Evolutionary conservation across 35 echinoderm and acorn worm genomes (phyloP).

Genomic region (Patiria miniata): DNA sequence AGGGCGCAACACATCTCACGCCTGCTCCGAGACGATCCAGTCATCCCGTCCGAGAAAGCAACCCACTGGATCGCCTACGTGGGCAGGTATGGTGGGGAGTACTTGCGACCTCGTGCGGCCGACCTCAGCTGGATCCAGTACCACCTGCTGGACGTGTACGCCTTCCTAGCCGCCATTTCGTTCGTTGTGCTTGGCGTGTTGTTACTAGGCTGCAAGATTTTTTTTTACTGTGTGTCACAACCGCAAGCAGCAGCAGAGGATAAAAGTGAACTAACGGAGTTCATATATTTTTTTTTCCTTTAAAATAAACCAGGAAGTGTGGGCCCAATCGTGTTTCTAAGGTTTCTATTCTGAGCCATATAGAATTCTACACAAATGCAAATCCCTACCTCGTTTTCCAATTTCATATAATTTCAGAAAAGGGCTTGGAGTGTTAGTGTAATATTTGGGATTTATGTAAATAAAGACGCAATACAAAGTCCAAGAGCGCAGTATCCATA

Average conservation of each 20-base stretch:
- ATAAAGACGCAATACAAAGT: too few relatives aligned
- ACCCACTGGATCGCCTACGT: conserved; percentile 53
- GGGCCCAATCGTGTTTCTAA: too few relatives aligned
- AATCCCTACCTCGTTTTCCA: too few relatives aligned
- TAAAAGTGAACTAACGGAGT: too few relatives aligned
- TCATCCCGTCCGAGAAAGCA: conserved; percentile 32
- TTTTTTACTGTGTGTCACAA: background rate
- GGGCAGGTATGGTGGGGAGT: conserved; percentile 30
- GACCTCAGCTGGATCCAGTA: conserved; percentile 14
- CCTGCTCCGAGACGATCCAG: conserved; percentile 31
- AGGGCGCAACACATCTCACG: conserved; percentile 36
- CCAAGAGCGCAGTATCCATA: too few relatives aligned
- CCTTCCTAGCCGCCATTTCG: conserved; percentile 9
- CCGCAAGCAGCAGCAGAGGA: background rate
- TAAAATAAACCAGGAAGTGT: too few relatives aligned
- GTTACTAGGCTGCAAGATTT: background rate
- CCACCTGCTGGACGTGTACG: conserved; percentile 26
- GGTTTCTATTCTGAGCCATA: too few relatives aligned
- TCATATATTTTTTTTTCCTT: too few relatives aligned
- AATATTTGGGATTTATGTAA: too few relatives aligned
- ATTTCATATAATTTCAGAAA: too few relatives aligned
- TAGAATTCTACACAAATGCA: too few relatives aligned
- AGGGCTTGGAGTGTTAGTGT: too few relatives aligned
- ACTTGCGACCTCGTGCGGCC: background rate
- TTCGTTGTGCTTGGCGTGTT: background rate